Conservation (phyloP, 2,113 vertebrate genomes). For the Cettia cetti region DNA sequence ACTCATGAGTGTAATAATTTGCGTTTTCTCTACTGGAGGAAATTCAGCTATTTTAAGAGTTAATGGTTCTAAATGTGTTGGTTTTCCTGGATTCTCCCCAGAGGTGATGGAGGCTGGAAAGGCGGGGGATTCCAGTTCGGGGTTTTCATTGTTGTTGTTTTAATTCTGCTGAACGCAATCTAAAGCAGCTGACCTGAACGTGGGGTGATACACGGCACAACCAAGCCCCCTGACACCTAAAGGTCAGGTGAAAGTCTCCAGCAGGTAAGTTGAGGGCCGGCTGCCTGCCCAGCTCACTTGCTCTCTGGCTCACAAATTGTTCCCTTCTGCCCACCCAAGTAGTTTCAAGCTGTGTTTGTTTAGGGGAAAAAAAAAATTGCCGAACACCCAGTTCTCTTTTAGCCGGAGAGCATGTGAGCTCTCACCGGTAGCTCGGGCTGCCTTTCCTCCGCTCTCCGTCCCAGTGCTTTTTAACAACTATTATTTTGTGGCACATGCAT, state of each 20-base stretch:
- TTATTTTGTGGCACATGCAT: neutral
- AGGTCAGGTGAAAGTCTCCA: slow-evolving; percentile 40
- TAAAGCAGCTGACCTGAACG: neutral
- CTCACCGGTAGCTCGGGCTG: neutral
- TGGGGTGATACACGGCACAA: neutral
- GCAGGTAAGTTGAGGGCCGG: slow-evolving; percentile 6
- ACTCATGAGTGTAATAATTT: slow-evolving; percentile 20
- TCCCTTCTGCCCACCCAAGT: slow-evolving; percentile 71
- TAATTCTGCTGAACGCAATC: neutral
- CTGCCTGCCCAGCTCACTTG: neutral
- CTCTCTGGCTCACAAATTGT: slow-evolving; percentile 36
- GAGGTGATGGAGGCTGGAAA: slow-evolving; percentile 15
- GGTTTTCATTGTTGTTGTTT: neutral
- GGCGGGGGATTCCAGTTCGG: slow-evolving; percentile 1
- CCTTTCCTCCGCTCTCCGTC: neutral
- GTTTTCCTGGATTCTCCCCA: slow-evolving; percentile 72
- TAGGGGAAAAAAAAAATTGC: neutral
- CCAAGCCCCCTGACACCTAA: slow-evolving; percentile 25
- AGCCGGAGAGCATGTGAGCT: neutral
- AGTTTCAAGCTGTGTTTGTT: slow-evolving; percentile 60
- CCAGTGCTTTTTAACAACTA: neutral
- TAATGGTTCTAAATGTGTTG: slow-evolving; percentile 60
- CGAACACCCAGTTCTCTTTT: slow-evolving; percentile 8
- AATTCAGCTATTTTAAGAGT: slow-evolving; percentile 61
- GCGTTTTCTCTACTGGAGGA: slow-evolving; percentile 14